Evolutionary conservation across 2,888 invertebrate genomes (phyloP).

Genomic region (Antheraea yamamai): DNA sequence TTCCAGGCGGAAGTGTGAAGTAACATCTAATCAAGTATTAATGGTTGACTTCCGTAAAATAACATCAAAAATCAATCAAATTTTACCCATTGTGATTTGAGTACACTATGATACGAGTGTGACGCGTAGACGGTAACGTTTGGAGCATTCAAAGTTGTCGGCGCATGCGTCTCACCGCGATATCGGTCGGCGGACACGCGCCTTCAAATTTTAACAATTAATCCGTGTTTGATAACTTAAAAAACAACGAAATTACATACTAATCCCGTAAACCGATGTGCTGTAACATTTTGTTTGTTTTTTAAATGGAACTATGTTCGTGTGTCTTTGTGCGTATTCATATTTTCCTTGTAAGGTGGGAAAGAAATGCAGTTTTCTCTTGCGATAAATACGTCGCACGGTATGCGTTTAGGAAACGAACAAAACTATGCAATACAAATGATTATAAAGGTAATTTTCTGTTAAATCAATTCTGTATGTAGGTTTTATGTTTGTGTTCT

Average conservation of each 20-base stretch:
- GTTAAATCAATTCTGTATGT: background rate
- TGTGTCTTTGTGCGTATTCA: background rate
- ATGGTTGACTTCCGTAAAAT: no score
- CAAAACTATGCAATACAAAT: background rate
- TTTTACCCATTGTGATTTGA: background rate
- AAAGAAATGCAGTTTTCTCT: background rate
- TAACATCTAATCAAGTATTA: no score
- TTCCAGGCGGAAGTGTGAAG: no score
- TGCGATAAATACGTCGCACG: background rate
- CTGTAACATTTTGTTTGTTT: background rate
- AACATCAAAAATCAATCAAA: no score
- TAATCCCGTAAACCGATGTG: background rate
- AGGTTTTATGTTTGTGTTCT: background rate
- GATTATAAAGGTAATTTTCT: background rate
- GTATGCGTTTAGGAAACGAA: background rate
- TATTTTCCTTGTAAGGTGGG: background rate
- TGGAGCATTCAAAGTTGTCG: slow-evolving; percentile 25
- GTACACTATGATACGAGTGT: background rate
- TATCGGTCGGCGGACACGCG: background rate
- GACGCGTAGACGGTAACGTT: background rate
- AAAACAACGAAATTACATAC: background rate
- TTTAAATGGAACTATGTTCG: background rate
- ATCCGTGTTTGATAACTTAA: background rate
- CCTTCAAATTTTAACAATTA: background rate
- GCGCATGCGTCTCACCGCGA: slow-evolving; percentile 18